A percentile compares a stretch with the other conserved stretches of the same genome.
Evolutionary conservation across 2,888 invertebrate genomes (phyloP).

Genomic region (Amphipyra berbera): DNA sequence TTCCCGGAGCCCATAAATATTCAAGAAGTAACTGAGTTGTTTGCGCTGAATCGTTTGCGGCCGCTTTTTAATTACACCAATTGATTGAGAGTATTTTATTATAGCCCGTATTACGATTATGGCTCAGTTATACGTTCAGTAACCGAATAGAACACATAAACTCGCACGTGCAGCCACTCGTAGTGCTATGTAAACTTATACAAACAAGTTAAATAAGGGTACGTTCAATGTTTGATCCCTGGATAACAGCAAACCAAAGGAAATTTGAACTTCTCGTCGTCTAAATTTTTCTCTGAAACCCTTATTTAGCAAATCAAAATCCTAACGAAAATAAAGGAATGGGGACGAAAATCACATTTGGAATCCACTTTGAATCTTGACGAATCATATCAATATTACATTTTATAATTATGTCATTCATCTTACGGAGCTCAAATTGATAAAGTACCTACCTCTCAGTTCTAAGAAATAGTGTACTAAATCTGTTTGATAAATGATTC

Average conservation of each 20-base stretch:
- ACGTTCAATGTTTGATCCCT: conserved; percentile 16
- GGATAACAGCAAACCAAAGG: conserved; percentile 2
- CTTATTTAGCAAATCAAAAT: conserved; percentile 8
- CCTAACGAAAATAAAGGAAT: conserved; percentile 10
- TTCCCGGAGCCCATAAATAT: conserved; percentile 77
- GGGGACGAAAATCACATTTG: neutral
- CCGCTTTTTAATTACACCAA: conserved; percentile 76
- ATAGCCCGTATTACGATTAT: conserved; percentile 63
- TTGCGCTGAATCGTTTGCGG: conserved; percentile 74
- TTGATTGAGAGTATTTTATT: conserved; percentile 74
- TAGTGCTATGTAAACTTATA: conserved; percentile 39
- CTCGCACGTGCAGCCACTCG: conserved; percentile 42
- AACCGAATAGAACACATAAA: conserved; percentile 47
- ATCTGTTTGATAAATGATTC: conserved; percentile 30
- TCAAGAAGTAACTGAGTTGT: conserved; percentile 75
- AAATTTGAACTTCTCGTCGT: neutral
- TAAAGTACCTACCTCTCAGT: conserved; percentile 4
- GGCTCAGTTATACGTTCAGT: conserved; percentile 58
- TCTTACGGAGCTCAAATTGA: conserved; percentile 7
- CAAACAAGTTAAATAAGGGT: conserved; percentile 41
- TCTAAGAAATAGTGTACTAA: conserved; percentile 17
- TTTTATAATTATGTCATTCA: conserved; percentile 12
- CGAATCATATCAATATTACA: conserved; percentile 12
- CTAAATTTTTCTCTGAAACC: neutral
- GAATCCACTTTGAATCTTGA: conserved; percentile 9